Evolutionary conservation across 2,113 vertebrate species (phyloP), one percentile per base, ranked within the genome.

Genomic region (Irena cyanogastra): DNA sequence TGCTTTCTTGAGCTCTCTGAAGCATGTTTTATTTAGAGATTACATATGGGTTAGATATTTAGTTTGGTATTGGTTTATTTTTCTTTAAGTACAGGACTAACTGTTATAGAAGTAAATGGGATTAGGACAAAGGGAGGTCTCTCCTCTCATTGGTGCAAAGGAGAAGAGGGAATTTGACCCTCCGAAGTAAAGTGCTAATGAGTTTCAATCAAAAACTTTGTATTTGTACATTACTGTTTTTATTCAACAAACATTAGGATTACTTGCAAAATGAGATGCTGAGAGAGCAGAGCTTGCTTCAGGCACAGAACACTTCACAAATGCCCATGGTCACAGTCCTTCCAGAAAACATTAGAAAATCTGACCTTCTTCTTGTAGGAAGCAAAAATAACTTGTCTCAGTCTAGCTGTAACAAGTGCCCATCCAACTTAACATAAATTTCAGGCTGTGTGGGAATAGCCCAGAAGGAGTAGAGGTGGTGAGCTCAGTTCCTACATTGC

Each of bases 241-340:
- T 82, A 60, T 28, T 87, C 69, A 83, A 83, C 37, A 83, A 86
- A 86, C 33, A 24, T 42, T 21, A 31, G 9, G 6, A 11, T 52
- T 92, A 52, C 37, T 90, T 70, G 52, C 52, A 54, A 77, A 69
- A 11, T 24, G 35, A 75, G 76, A 78, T 60, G 64, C 33, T 57
- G 63, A 92, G 84, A 91, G 21, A 89, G 14, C 42, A 65, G 28
- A 72, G 24, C 42, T 91, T 83, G 66, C 75, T 96, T 79, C 85
- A 80, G 70, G 60, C 35, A 90, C 11, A 54, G 50, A 91, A 56
- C 27, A 22, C 24, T 71, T 82, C 69, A 86, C 28, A 83, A 83
- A 92, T 71, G 71, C 72, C 64, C 3, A 10, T 37, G 78, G 56
- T 75, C 68, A 68, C 0, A 1, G 20, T 90, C 28, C 33, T 95